These are phyloP conservation scores for Phainopepla nitens DNA, from an alignment of 2,113 vertebrate genomes.

Conservation along the genomic window DNA sequence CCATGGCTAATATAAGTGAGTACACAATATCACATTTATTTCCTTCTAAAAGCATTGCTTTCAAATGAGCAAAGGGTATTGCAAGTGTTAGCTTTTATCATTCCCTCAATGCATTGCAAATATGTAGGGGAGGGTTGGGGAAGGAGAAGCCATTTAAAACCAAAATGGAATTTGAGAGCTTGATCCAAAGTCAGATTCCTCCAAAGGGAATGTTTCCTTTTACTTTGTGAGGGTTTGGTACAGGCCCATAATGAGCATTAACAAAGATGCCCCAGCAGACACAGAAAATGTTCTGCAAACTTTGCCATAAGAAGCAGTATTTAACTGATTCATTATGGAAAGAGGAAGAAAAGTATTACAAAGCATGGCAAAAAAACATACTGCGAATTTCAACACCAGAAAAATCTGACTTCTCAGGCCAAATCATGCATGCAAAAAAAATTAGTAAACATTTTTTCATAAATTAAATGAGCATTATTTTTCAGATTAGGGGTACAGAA, in stretches of 20 bases:
- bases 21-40: background rate
- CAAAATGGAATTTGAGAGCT: background rate
- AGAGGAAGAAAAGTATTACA: background rate
- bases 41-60: conserved; percentile 11
- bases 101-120: background rate
- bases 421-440: background rate
- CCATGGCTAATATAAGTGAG: background rate
- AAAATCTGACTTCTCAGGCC: background rate
- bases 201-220: background rate
- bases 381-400: background rate
- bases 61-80: conserved; percentile 21
- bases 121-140: background rate
- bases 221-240: background rate
- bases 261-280: background rate
- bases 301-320: background rate
- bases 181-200: background rate
- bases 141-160: background rate
- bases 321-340: background rate
- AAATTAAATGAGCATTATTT: background rate
- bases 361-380: background rate
- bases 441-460: background rate
- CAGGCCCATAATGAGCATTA: background rate
- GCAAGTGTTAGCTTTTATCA: background rate
- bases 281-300: background rate
- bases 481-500: background rate